A percentile compares a stretch with the other conserved stretches of the same genome.
phyloP scores from a whole-genome alignment of 2,113 vertebrate species.

The Oreotragus oreotragus region DNA sequence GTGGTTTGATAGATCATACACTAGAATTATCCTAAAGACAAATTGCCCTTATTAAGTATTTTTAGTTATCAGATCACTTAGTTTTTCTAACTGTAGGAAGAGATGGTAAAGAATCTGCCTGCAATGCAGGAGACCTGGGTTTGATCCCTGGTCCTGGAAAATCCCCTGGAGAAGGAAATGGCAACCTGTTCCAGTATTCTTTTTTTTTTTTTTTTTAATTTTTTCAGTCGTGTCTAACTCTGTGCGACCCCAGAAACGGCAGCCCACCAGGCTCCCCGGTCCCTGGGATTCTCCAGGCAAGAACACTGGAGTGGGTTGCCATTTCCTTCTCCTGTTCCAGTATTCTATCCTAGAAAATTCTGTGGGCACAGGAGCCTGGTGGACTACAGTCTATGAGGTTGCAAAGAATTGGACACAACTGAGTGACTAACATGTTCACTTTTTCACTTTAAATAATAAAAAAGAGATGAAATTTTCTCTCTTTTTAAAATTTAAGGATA shows the following conservation, averaged over 20 bases:
- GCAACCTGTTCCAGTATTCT: too few species aligned
- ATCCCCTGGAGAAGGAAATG: not conserved
- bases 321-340: not conserved
- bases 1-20: not conserved
- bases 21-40: not conserved
- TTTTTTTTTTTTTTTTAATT: too few species aligned
- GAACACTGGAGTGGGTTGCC: too few species aligned
- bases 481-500: not conserved
- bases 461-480: not conserved
- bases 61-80: not conserved
- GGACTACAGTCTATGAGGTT: not conserved
- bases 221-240: too few species aligned
- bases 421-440: not conserved
- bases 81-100: not conserved
- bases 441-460: not conserved
- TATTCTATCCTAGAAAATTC: not conserved
- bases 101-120: not conserved
- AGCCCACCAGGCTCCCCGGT: too few species aligned
- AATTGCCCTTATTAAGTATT: not conserved
- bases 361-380: accelerated
- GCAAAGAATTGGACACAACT: not conserved
- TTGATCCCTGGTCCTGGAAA: not conserved
- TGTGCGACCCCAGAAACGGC: too few species aligned
- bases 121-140: not conserved
- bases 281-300: too few species aligned